Conservation (phyloP, 1,140 invertebrate genomes). For the Halictus rubicundus region DNA sequence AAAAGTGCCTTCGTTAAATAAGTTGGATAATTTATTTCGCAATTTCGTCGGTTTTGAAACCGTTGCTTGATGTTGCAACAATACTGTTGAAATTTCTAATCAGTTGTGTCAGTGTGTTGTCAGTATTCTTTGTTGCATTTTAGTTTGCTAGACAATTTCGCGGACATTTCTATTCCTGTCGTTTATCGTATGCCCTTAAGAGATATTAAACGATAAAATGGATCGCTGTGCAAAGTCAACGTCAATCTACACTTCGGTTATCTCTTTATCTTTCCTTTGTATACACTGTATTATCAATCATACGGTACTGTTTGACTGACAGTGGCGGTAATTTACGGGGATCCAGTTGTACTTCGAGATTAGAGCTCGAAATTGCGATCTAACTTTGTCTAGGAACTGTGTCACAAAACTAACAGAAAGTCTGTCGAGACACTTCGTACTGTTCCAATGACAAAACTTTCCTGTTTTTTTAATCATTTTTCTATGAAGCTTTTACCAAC, state of each 20-base stretch:
- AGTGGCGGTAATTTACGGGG: background rate
- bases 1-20: too few species aligned
- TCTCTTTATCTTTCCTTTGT: conserved; percentile 7
- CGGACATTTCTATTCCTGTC: background rate
- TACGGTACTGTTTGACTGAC: conserved; percentile 10
- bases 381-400: background rate
- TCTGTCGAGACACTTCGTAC: too few species aligned
- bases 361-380: background rate
- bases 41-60: too few species aligned
- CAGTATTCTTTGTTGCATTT: too few species aligned
- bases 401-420: too few species aligned
- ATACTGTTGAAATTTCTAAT: too few species aligned
- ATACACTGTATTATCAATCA: conserved; percentile 9
- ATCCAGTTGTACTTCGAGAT: background rate
- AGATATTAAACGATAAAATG: background rate
- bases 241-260: conserved; percentile 15
- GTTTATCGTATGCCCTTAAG: background rate
- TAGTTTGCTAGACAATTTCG: background rate
- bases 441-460: too few species aligned
- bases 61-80: too few species aligned
- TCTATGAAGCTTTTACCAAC: too few species aligned
- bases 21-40: too few species aligned
- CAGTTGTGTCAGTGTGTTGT: too few species aligned
- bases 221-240: conserved; percentile 4
- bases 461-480: too few species aligned